Conservation (phyloP, 2,113 vertebrate genomes). For the Rissa tridactyla region DNA sequence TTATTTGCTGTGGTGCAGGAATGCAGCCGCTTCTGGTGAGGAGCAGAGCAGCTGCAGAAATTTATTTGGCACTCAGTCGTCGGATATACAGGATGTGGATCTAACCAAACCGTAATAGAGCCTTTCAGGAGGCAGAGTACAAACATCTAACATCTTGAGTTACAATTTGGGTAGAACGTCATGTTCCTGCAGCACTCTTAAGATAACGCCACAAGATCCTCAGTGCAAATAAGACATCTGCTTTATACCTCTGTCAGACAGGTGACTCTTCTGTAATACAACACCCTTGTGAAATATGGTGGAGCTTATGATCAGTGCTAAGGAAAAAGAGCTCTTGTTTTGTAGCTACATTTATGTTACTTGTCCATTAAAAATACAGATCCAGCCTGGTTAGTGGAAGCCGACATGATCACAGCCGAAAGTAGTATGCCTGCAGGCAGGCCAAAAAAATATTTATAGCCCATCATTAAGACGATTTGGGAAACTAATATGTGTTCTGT, state of each 20-base stretch:
- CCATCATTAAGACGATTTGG: slow-evolving; percentile 10
- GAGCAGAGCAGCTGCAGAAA: background rate
- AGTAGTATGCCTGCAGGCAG: slow-evolving; percentile 3
- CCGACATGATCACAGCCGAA: background rate
- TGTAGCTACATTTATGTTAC: background rate
- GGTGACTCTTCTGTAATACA: background rate
- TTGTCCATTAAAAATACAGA: background rate
- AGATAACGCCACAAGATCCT: background rate
- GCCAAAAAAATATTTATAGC: slow-evolving; percentile 38
- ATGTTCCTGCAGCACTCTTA: background rate
- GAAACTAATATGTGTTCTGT: slow-evolving; percentile 40
- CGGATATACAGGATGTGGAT: background rate
- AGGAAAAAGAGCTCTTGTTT: background rate
- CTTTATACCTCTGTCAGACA: background rate
- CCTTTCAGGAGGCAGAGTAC: background rate
- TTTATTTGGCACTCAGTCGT: background rate
- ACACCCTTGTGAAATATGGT: background rate
- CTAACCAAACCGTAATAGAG: background rate
- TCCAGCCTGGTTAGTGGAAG: background rate
- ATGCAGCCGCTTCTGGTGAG: background rate
- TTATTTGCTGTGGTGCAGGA: background rate
- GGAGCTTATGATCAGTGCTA: background rate
- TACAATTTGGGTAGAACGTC: background rate
- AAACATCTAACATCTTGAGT: background rate
- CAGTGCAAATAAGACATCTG: background rate